These are phyloP conservation scores for Lagenorhynchus albirostris DNA, from an alignment of 2,113 vertebrate species.

Conservation along the genomic window DNA sequence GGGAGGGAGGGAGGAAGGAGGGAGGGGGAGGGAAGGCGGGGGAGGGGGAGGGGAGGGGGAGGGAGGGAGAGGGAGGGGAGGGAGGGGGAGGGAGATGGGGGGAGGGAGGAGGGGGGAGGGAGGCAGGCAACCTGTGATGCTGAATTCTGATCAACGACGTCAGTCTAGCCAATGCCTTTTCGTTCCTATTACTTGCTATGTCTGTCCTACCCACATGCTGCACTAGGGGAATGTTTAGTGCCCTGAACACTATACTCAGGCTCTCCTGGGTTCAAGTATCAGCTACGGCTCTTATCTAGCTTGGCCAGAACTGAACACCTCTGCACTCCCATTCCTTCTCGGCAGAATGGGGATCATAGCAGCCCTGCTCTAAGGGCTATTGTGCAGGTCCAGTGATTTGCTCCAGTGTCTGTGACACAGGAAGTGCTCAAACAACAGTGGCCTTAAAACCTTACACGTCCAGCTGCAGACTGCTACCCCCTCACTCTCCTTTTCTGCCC, in stretches of 20 bases:
- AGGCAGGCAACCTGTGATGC: accelerated
- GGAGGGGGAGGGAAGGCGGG: no score
- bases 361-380: neutral
- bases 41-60: neutral
- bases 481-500: neutral
- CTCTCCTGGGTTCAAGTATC: neutral
- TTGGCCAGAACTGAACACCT: neutral
- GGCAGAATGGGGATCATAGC: neutral
- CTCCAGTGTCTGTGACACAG: no score
- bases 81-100: neutral
- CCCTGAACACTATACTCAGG: neutral
- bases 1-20: no score
- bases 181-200: accelerated
- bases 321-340: neutral
- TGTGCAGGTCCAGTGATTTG: neutral
- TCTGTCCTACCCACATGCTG: neutral
- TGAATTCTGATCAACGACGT: neutral
- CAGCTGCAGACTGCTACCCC: no score
- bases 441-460: neutral
- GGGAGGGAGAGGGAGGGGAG: neutral
- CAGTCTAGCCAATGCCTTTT: neutral
- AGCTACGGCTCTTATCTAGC: neutral
- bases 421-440: neutral
- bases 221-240: neutral
- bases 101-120: neutral